These are phyloP conservation scores for Cryptotermes secundus DNA, from an alignment of 1,140 invertebrate genomes.

Conservation along the genomic window DNA sequence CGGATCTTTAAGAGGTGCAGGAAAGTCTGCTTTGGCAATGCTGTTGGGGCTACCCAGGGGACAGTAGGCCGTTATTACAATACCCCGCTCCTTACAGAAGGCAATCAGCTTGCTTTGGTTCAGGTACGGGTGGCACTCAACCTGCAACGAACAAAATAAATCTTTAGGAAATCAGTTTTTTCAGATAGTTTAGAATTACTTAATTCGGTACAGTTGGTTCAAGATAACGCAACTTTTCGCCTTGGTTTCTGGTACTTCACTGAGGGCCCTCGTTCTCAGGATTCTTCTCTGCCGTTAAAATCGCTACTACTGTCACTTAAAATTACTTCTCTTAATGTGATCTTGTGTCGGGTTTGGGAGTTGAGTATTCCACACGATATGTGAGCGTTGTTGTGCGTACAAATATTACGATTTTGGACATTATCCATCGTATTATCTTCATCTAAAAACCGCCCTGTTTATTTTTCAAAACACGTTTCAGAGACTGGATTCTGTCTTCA, in stretches of 20 bases:
- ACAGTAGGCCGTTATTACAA: conserved; percentile 65
- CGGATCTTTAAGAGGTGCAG: neutral
- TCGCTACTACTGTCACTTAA: too few relatives aligned
- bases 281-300: neutral
- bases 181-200: neutral
- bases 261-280: neutral
- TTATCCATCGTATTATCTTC: too few relatives aligned
- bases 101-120: conserved; percentile 61
- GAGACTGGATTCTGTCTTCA: too few relatives aligned
- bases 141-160: conserved; percentile 43
- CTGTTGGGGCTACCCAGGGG: conserved; percentile 56
- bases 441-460: too few relatives aligned
- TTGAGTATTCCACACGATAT: too few relatives aligned
- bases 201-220: neutral
- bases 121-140: conserved; percentile 73
- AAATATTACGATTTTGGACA: too few relatives aligned
- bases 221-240: neutral
- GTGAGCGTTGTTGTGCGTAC: too few relatives aligned
- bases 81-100: conserved; percentile 58
- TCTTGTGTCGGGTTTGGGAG: too few relatives aligned
- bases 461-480: too few relatives aligned
- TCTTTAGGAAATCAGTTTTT: neutral
- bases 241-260: neutral
- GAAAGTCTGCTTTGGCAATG: neutral
- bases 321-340: too few relatives aligned